Percentiles rank a stretch among this genome's conserved stretches.
Conservation (phyloP, 2,113 vertebrate genomes). For the Nothoprocta pentlandii region DNA sequence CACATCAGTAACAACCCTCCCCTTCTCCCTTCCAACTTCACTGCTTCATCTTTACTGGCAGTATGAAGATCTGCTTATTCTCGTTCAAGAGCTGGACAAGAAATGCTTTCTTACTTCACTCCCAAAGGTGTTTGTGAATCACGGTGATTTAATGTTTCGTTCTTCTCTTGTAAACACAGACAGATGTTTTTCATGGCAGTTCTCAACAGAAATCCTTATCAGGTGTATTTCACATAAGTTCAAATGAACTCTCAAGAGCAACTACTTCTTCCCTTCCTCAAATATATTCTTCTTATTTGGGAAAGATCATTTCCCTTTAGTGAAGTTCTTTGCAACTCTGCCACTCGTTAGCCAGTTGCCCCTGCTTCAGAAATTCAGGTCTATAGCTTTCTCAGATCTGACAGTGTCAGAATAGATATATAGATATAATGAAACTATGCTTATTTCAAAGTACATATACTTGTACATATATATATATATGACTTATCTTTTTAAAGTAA, state of each 20-base stretch:
- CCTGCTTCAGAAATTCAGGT: background rate
- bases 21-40: background rate
- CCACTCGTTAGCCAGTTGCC: background rate
- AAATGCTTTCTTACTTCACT: background rate
- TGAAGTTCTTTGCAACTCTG: background rate
- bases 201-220: background rate
- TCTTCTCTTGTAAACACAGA: background rate
- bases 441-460: background rate
- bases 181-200: background rate
- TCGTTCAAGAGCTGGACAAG: background rate
- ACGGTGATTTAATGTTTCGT: background rate
- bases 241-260: background rate
- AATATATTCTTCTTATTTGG: background rate
- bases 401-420: background rate
- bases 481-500: background rate
- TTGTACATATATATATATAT: background rate
- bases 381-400: background rate
- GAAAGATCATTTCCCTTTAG: background rate
- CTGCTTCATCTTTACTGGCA: too few relatives aligned
- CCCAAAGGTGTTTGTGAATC: background rate
- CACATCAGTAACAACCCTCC: background rate
- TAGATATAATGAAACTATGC: background rate
- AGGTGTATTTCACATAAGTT: background rate
- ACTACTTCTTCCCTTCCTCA: background rate
- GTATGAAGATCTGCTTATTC: background rate